phyloP scores from a whole-genome alignment of 2,113 vertebrate species.

The Dendrocopos noguchii region DNA sequence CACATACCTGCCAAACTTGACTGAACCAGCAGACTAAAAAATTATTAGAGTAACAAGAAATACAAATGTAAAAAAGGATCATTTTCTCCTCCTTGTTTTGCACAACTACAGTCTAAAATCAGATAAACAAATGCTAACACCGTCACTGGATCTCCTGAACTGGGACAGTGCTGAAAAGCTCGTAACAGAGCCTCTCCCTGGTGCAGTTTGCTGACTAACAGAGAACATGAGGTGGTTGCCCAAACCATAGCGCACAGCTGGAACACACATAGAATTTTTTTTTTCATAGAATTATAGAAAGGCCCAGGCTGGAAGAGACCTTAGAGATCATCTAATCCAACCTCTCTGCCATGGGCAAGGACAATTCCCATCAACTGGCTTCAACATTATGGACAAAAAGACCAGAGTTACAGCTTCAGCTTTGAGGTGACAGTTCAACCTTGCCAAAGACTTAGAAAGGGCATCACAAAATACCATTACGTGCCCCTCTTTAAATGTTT shows the following conservation, averaged over 20 bases:
- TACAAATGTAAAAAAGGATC: not conserved
- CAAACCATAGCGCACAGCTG: not conserved
- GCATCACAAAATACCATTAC: accelerated
- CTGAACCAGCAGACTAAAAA: not conserved
- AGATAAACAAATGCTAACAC: no score
- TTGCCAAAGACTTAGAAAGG: not conserved
- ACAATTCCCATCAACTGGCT: no score
- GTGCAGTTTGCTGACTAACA: not conserved
- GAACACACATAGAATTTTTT: no score
- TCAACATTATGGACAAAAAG: not conserved
- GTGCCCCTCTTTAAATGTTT: accelerated
- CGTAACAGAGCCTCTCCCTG: not conserved
- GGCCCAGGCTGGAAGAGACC: no score
- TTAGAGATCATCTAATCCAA: no score
- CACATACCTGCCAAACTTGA: not conserved
- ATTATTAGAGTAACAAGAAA: not conserved
- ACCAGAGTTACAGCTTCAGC: not conserved
- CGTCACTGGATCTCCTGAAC: not conserved
- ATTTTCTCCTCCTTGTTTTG: not conserved
- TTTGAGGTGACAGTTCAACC: not conserved
- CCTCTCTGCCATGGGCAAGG: no score
- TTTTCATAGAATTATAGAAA: no score
- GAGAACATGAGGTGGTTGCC: not conserved
- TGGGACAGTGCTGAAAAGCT: not conserved
- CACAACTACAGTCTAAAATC: not conserved